Evolutionary conservation across 2,888 invertebrate genomes (phyloP), one percentile per base, ranked within the genome.

Genomic region (Deroplatys truncata): DNA sequence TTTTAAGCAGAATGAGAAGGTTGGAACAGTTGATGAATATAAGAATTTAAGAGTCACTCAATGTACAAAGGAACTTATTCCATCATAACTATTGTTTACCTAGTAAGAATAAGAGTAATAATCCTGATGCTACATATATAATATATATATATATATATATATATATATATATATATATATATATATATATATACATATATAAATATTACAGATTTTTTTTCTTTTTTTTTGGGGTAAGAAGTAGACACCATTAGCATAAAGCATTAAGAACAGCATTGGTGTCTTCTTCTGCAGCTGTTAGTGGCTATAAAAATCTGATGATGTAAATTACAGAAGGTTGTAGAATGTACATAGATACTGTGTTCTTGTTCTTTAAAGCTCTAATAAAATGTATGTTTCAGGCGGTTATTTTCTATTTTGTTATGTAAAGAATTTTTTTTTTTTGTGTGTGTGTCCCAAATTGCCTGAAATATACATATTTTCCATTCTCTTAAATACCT

Each of bases 31-130:
- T 72, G 2, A 72, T 72, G 20, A 72, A 72, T 84, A 29, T 84
- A 31, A 84, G 35, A 84, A 84, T 84, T 35, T 84, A 35, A 28
- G 84, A 85, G 88, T 90, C 88, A 90, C 86, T 89, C 86, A 85
- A 89, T 90, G 90, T 90, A 90, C 90, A 90, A 89, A 90, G 84
- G 88, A 88, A 84, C 20, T 84, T 88, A 72, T 88, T 88, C 88
- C 84, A 88, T 88, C n/a, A 72, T 72, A 20, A 84, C 29, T 28
- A 20, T 29, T 84, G 56, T 72, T 72, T 72, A 72, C 25, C 56
- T 72, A 72, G 56, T 20, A 72, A 72, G 4, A 25, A 72, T 72
- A 72, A 72, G 56, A 72, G 56, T 72, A 72, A 72, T 72, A 72
- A 72, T 72, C 7, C 56, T 72, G 25, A 25, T 20, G 56, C 20